Evolutionary conservation across 2,888 invertebrate genomes (phyloP), one percentile per base, ranked within the genome.

Genomic region (Caenorhabditis imperialis): DNA sequence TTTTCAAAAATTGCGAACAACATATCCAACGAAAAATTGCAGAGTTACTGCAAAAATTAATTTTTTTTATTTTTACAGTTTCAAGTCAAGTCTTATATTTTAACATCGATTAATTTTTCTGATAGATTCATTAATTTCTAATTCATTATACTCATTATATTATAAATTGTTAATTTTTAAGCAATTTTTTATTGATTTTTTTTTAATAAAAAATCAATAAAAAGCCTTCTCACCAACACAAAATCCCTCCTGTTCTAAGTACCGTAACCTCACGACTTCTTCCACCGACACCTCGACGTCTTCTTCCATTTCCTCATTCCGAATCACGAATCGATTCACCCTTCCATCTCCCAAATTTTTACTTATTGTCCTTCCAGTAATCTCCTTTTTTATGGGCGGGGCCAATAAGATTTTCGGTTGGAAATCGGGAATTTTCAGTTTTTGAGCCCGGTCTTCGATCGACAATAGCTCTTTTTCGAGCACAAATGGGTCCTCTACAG

Each of bases 341-440:
- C 84, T 75, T 8, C 74, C 55, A 44, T 84, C 84, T 12, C 84
- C 85, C 12, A 85, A 55, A 33, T 79, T 74, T 60, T 85, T 85
- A 7, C 54, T 38, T 37, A 85, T 37, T 4, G 77, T 67, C 23
- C 37, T 40, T 4, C 72, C 82, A 14, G 20, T 51, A 44, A 84
- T 81, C 16, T 55, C 44, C 53, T 69, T 75, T 35, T 70, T 67
- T 20, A 53, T 45, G n/a, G 81, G 80, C 18, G 47, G 69, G 16
- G 35, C 51, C 18, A 73, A 65, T 20, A 42, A 58, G 12, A 69
- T 18, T 25, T 50, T 33, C 5, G 45, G 40, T 16, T n/a, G 22
- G 50, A 65, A 65, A 18, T 57, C 55, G 8, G 45, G 38, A 7
- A 50, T 47, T 57, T 65, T 65, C 14, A 82, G 37, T 54, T 57